A percentile compares a stretch with the other conserved stretches of the same genome.
Evolutionary conservation across 2,113 vertebrate genomes (phyloP).

Genomic region (Catharus fuscescens): DNA sequence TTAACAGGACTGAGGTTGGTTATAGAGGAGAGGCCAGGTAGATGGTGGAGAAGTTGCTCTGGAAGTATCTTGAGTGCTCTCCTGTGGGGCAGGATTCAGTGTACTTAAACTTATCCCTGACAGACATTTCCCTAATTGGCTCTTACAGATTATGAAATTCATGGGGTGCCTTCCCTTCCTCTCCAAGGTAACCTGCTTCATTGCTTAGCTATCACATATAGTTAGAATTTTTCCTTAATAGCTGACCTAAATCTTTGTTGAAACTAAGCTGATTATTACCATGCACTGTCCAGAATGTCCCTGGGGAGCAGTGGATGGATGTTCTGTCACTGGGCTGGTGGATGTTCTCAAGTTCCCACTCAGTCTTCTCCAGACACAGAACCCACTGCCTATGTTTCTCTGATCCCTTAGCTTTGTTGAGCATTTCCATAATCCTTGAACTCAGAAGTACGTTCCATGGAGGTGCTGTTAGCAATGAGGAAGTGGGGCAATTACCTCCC

Average conservation of each 20-base stretch:
- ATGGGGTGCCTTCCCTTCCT: neutral
- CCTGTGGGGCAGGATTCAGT: neutral
- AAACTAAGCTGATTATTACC: constrained; percentile 20
- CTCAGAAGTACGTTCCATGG: neutral
- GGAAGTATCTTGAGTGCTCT: neutral
- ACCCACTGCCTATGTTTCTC: rapidly evolving
- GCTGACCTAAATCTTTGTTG: constrained; percentile 23
- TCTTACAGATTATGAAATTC: neutral
- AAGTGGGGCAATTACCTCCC: neutral
- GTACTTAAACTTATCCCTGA: neutral
- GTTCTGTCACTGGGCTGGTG: neutral
- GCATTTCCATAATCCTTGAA: neutral
- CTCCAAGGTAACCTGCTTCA: neutral
- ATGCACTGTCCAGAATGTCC: neutral
- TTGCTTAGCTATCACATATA: neutral
- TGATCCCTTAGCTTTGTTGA: neutral
- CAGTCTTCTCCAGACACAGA: neutral
- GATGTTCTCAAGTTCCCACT: neutral
- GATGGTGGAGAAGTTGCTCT: neutral
- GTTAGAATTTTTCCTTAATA: constrained; percentile 6
- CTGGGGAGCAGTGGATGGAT: neutral
- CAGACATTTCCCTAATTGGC: neutral
- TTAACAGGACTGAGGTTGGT: rapidly evolving
- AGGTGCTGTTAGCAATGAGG: neutral
- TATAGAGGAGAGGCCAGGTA: neutral